phyloP scores from a whole-genome alignment of 2,888 invertebrate genomes.

The Erebia palarica region DNA sequence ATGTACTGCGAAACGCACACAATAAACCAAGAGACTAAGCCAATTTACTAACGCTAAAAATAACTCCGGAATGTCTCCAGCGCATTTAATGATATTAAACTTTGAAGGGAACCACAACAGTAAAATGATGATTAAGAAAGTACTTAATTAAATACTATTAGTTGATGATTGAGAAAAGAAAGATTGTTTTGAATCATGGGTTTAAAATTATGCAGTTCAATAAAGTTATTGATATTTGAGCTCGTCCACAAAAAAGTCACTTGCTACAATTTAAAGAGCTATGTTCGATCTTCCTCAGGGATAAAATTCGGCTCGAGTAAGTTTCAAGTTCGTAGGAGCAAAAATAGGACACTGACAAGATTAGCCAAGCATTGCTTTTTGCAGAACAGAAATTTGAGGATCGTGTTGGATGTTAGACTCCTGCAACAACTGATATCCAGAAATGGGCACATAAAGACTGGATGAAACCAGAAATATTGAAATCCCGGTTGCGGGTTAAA shows the following conservation, averaged over 20 bases:
- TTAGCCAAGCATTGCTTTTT: too few relatives aligned
- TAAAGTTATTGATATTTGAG: too few relatives aligned
- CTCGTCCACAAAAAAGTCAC: too few relatives aligned
- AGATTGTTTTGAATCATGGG: not conserved
- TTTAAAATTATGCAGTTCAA: not conserved
- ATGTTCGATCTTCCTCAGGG: too few relatives aligned
- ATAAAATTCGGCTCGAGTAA: too few relatives aligned
- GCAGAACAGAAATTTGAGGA: too few relatives aligned
- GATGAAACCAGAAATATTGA: not conserved
- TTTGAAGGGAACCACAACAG: constrained; percentile 68
- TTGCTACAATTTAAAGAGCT: too few relatives aligned
- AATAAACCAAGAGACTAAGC: constrained; percentile 78
- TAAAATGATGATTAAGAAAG: constrained; percentile 36
- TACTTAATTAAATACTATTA: constrained; percentile 19
- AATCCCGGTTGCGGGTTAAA: too few relatives aligned
- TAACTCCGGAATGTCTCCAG: constrained; percentile 74
- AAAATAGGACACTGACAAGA: too few relatives aligned
- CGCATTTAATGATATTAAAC: constrained; percentile 76
- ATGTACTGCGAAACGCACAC: constrained; percentile 65
- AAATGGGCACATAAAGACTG: not conserved
- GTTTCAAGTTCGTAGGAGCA: too few relatives aligned
- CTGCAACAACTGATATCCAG: not conserved
- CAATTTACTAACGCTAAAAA: constrained; percentile 82
- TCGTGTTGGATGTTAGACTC: too few relatives aligned
- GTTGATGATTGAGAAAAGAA: not conserved